Evolutionary conservation across 2,888 invertebrate genomes (phyloP).

Genomic region (Geotrupes spiniger): DNA sequence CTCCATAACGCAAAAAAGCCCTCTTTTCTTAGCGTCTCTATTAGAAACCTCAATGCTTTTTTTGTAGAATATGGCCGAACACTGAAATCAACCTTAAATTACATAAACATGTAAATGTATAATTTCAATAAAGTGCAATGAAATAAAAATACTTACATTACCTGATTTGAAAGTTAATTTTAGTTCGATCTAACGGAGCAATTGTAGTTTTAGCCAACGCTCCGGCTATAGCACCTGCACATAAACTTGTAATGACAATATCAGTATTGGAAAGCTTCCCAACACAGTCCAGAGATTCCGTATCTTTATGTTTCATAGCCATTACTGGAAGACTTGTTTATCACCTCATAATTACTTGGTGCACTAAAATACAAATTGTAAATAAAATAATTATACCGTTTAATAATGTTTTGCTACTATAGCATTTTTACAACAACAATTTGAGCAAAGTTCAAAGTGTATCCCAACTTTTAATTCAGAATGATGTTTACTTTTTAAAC

Average conservation of each 20-base stretch:
- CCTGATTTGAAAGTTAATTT: constrained; percentile 96
- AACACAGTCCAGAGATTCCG: constrained; percentile 15
- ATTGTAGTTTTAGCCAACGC: constrained; percentile 94
- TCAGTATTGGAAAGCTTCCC: constrained; percentile 53
- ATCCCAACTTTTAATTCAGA: constrained; percentile 2
- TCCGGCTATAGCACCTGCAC: constrained; percentile 92
- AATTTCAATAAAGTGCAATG: constrained; percentile 2
- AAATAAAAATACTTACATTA: constrained; percentile 44
- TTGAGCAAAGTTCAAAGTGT: constrained; percentile 26
- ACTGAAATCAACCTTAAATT: constrained; percentile 31
- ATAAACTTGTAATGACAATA: constrained; percentile 75
- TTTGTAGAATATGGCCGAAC: constrained; percentile 69
- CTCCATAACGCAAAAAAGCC: constrained; percentile 89
- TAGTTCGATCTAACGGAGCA: constrained; percentile 95
- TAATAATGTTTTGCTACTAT: background rate
- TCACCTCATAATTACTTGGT: constrained; percentile 31
- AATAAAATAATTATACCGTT: too few species aligned
- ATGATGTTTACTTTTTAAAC: constrained; percentile 11
- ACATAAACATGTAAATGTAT: constrained; percentile 3
- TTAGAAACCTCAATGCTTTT: constrained; percentile 69
- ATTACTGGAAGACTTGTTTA: constrained; percentile 27
- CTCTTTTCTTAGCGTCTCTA: constrained; percentile 66
- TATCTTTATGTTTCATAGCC: constrained; percentile 26
- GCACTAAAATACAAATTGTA: constrained; percentile 13
- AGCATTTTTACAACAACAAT: too few species aligned